Conservation (phyloP, 2,797 vertebrate species). For the Channallabes apus region DNA sequence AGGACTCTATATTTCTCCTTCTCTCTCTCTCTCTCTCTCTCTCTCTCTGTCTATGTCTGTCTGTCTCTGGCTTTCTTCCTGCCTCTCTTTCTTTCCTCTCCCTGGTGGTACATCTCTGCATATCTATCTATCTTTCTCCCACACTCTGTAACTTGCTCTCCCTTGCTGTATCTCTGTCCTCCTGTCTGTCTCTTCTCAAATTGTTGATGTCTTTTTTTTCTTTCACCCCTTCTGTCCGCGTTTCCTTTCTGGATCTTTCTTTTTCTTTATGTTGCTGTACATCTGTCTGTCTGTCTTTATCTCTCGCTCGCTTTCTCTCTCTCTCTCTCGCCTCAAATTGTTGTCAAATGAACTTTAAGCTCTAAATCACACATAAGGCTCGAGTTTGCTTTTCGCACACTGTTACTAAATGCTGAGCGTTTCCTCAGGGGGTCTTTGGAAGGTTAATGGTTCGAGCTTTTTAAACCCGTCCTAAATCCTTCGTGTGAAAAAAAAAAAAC, state of each 20-base stretch:
- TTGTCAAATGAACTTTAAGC: not conserved
- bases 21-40: not conserved
- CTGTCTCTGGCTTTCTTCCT: not conserved
- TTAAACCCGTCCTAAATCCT: not conserved
- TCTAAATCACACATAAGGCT: not conserved
- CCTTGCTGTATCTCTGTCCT: not conserved
- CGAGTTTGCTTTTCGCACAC: conserved; percentile 4
- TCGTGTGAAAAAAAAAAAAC: not conserved
- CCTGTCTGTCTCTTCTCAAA: not conserved
- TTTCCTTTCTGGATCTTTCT: not conserved
- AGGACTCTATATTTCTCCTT: not conserved
- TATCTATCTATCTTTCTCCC: not conserved
- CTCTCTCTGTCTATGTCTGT: not conserved
- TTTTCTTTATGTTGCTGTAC: not conserved
- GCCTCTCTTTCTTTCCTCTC: not conserved
- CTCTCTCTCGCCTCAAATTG: not conserved
- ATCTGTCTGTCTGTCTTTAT: not conserved
- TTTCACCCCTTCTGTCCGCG: not conserved
- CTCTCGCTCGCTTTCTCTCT: not conserved
- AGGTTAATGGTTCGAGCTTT: not conserved
- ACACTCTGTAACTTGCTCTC: conserved; percentile 4
- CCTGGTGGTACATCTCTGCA: not conserved
- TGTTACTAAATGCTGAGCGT: not conserved
- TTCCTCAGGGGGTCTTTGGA: conserved; percentile 2
- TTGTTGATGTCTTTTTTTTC: not conserved